Conservation (phyloP, 1,140 invertebrate species). For the Hestina assimilis region DNA sequence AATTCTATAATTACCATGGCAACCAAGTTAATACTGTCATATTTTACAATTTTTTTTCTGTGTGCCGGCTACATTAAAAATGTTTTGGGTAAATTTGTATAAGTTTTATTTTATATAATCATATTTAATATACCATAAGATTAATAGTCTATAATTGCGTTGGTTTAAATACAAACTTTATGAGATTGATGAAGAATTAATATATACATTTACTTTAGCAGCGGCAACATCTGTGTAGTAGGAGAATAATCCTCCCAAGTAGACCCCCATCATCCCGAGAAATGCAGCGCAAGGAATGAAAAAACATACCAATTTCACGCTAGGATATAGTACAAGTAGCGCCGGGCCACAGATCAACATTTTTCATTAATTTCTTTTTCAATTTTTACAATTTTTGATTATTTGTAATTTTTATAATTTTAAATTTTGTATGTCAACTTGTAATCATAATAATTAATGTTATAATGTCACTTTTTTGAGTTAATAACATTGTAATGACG, state of each 20-base stretch:
- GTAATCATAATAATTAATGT: too few relatives aligned
- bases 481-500: too few relatives aligned
- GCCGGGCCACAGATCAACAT: conserved; percentile 30
- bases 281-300: conserved; percentile 27
- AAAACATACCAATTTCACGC: conserved; percentile 33
- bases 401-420: conserved; percentile 12
- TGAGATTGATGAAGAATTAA: conserved; percentile 38
- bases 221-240: conserved; percentile 32
- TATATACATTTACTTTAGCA: conserved; percentile 32
- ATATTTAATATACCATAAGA: too few relatives aligned
- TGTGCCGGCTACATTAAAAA: too few relatives aligned
- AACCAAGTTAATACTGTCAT: conserved; percentile 10
- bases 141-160: not conserved
- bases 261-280: conserved; percentile 30
- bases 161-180: not conserved
- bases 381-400: conserved; percentile 18
- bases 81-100: too few relatives aligned
- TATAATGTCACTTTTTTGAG: too few relatives aligned
- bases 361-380: conserved; percentile 7
- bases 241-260: conserved; percentile 33
- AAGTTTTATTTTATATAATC: too few relatives aligned
- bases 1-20: conserved; percentile 26
- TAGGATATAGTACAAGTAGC: conserved; percentile 27
- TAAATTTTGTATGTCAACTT: conserved; percentile 14
- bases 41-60: too few relatives aligned